phyloP scores from a whole-genome alignment of 2,113 vertebrate genomes.

The Proterorhinus semilunaris region DNA sequence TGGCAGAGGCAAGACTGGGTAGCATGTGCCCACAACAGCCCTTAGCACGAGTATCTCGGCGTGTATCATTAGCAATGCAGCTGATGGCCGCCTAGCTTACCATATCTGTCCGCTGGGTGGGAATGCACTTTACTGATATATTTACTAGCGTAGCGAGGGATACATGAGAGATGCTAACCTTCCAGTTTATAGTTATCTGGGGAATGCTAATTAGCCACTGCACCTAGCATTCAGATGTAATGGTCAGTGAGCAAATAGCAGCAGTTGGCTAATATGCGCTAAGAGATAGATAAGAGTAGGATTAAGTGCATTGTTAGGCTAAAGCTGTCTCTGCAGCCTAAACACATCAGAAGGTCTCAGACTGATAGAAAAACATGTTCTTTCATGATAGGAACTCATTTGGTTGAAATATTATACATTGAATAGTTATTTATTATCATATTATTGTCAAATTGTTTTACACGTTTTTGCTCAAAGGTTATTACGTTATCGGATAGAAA shows the following conservation, averaged over 20 bases:
- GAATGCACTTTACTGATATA: constrained; percentile 40
- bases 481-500: no score
- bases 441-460: no score
- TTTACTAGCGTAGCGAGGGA: constrained; percentile 23
- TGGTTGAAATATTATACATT: no score
- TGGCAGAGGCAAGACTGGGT: not conserved
- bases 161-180: constrained; percentile 33
- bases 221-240: constrained; percentile 64
- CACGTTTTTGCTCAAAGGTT: no score
- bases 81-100: constrained; percentile 31
- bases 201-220: constrained; percentile 60
- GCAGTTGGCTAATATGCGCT: constrained; percentile 58
- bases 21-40: not conserved
- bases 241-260: constrained; percentile 63
- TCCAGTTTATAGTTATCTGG: constrained; percentile 42
- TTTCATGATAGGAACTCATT: no score
- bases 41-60: constrained; percentile 1
- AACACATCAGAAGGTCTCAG: no score
- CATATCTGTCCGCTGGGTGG: constrained; percentile 21
- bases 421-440: no score
- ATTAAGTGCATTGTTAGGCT: constrained; percentile 15
- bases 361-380: no score
- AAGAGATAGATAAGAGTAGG: constrained; percentile 31
- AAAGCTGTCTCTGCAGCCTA: no score
- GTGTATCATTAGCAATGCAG: constrained; percentile 22